Evolutionary conservation across 2,888 invertebrate genomes (phyloP), one percentile per base, ranked within the genome.

Genomic region (Thelaira solivaga): DNA sequence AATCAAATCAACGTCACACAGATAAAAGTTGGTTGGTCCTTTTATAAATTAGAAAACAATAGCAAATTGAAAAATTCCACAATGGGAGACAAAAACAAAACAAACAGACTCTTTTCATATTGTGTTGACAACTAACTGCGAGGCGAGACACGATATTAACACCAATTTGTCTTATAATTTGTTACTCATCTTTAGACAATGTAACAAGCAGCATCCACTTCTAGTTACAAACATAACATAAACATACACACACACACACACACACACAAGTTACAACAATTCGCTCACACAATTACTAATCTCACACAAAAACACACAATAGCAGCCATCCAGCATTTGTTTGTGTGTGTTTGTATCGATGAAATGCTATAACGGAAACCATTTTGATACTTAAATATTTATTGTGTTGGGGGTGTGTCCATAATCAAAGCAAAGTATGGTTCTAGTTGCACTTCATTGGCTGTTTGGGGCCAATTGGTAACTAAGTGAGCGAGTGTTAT

Each of bases 361-460:
- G 10, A 53, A 41, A 18, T 26, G 18, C 20, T 69, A 69, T 74
- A 78, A 78, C 78, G 74, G 78, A 78, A 78, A 78, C 78, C 78
- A 78, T 78, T 78, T 78, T 78, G 74, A 65, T 72, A 64, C 41
- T 64, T 68, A 43, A 43, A 24, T 62, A 22, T 45, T 62, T 55
- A 34, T 45, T 67, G 41, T 74, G 59, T 78, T 65, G 78, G 74
- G 81, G 82, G 82, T 82, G 82, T 82, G 82, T 81, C 82, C 76
- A 81, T 57, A 67, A 67, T 57, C 57, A 69, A 80, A 77, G 45
- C 45, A 74, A 49, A 59, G 47, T 59, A 71, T 75, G 61, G 47
- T 80, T 80, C 78, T 81, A 80, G 81, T 82, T 80, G 80, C 81
- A 81, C 79, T 80, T 82, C 81, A 82, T 82, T 82, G 82, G 82